phyloP scores from a whole-genome alignment of 1,140 invertebrate species.

The Ostrea denselamellosa region DNA sequence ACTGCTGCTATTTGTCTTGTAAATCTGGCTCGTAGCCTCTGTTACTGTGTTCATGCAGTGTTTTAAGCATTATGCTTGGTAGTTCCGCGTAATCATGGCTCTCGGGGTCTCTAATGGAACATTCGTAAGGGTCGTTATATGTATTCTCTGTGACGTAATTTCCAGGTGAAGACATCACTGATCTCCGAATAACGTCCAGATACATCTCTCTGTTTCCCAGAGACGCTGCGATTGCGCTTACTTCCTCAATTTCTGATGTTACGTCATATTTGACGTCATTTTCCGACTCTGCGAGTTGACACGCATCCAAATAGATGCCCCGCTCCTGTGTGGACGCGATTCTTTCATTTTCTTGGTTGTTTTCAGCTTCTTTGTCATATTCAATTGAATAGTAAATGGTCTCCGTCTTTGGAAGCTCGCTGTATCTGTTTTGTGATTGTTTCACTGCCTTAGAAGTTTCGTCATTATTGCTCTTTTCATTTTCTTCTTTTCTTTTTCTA shows the following conservation, averaged over 20 bases:
- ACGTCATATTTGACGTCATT: background rate
- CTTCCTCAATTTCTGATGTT: background rate
- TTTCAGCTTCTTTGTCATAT: slow-evolving; percentile 1
- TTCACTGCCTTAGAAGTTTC: background rate
- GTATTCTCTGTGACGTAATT: background rate
- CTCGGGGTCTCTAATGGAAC: background rate
- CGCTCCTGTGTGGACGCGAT: background rate
- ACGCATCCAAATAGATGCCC: background rate
- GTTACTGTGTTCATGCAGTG: background rate
- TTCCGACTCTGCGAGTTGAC: background rate
- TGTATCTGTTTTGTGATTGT: background rate
- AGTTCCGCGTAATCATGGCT: background rate
- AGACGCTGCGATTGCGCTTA: background rate
- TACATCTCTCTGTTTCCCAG: slow-evolving; percentile 10
- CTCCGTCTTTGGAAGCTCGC: background rate
- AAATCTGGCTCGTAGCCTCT: background rate
- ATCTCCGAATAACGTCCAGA: background rate
- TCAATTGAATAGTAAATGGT: background rate
- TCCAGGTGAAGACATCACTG: background rate
- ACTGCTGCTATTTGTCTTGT: background rate
- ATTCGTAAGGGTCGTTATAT: background rate
- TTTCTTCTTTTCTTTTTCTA: background rate
- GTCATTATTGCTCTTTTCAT: background rate
- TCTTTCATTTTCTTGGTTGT: background rate
- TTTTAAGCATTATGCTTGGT: background rate